Evolutionary conservation across 2,888 invertebrate species (phyloP).

Genomic region (Dusona sp.): DNA sequence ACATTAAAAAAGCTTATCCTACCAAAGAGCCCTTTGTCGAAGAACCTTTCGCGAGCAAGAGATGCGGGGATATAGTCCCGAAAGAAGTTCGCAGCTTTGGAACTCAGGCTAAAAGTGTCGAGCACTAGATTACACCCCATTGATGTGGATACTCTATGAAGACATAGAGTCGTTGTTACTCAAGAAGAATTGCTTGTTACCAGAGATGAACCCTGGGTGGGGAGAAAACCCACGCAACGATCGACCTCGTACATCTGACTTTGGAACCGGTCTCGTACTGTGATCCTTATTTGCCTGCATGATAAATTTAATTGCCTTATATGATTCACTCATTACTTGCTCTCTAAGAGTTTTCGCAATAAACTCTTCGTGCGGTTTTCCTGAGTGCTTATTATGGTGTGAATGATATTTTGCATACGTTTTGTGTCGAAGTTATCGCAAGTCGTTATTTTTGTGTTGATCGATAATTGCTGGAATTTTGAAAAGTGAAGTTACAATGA

Average conservation of each 20-base stretch:
- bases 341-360: not conserved
- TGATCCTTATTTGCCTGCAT: constrained; percentile 10
- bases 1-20: constrained; percentile 66
- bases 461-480: not conserved
- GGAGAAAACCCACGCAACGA: constrained; percentile 18
- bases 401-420: not conserved
- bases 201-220: constrained; percentile 10
- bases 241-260: constrained; percentile 55
- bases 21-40: constrained; percentile 33
- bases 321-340: not conserved
- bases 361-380: too few species aligned
- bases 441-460: too few species aligned
- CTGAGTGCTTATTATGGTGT: not conserved
- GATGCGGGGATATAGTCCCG: constrained; percentile 40
- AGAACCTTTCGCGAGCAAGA: constrained; percentile 44
- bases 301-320: not conserved
- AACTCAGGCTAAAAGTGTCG: constrained; percentile 61
- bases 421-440: not conserved
- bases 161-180: constrained; percentile 32
- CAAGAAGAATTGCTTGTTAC: constrained; percentile 13
- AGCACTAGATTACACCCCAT: constrained; percentile 74
- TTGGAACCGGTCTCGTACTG: constrained; percentile 33
- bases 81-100: constrained; percentile 36
- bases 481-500: not conserved
- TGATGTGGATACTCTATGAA: constrained; percentile 69